phyloP scores from a whole-genome alignment of 2,888 invertebrate species.

The Mesorhabditis spiculigera region DNA sequence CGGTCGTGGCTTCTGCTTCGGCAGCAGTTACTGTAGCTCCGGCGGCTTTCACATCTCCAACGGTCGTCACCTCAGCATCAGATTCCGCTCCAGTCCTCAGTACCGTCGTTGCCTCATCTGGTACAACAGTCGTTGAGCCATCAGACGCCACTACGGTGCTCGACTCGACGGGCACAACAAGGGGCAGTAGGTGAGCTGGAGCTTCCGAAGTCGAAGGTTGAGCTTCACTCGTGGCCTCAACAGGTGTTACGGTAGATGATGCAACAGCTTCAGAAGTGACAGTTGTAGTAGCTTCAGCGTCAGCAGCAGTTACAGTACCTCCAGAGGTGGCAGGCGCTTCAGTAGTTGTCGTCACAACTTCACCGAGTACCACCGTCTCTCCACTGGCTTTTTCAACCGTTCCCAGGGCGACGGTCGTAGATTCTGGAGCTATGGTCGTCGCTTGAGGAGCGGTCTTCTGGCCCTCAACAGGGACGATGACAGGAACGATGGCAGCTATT shows the following conservation, averaged over 20 bases:
- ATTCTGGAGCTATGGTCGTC: too few relatives aligned
- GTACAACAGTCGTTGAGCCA: too few relatives aligned
- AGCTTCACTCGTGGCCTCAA: too few relatives aligned
- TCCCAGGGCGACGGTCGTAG: not conserved
- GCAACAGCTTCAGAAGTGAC: slow-evolving; percentile 6
- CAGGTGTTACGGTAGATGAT: not conserved
- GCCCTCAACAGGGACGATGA: too few relatives aligned
- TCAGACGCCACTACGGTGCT: too few relatives aligned
- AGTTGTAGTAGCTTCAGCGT: not conserved
- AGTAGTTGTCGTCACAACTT: slow-evolving; percentile 2
- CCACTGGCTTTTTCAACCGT: slow-evolving; percentile 9
- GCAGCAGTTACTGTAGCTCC: slow-evolving; percentile 12
- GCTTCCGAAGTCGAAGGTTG: too few relatives aligned
- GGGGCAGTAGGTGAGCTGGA: too few relatives aligned
- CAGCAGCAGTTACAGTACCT: slow-evolving; percentile 10
- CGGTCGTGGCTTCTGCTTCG: slow-evolving; percentile 11
- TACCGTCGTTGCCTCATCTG: too few relatives aligned
- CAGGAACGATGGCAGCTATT: slow-evolving; percentile 6
- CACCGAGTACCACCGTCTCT: slow-evolving; percentile 7
- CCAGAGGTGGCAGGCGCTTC: slow-evolving; percentile 7
- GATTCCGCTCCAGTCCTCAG: slow-evolving; percentile 1
- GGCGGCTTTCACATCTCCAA: slow-evolving; percentile 13
- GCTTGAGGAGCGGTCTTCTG: too few relatives aligned
- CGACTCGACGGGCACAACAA: too few relatives aligned
- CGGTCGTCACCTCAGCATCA: slow-evolving; percentile 6